phyloP scores from a whole-genome alignment of 1,140 invertebrate species.

The Antheraea mylitta region DNA sequence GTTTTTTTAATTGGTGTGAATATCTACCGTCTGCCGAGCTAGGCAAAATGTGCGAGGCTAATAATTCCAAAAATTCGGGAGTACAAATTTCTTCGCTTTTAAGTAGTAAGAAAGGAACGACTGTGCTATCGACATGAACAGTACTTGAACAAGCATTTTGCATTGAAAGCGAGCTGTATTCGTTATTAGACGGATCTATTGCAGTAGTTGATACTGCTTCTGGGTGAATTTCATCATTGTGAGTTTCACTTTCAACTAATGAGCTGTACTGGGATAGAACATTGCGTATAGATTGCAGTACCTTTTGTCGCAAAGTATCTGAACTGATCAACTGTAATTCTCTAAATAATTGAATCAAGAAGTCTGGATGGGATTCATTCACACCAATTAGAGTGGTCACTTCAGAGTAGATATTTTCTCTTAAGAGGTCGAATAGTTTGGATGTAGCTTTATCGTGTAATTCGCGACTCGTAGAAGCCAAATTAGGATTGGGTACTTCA shows the following conservation, averaged over 20 bases:
- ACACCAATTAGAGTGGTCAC: slow-evolving; percentile 84
- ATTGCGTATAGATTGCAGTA: slow-evolving; percentile 81
- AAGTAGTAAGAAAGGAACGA: slow-evolving; percentile 64
- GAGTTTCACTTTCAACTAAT: slow-evolving; percentile 40
- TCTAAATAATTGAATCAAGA: slow-evolving; percentile 82
- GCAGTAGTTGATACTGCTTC: slow-evolving; percentile 44
- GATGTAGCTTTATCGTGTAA: slow-evolving; percentile 75
- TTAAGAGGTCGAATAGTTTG: slow-evolving; percentile 82
- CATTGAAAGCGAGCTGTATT: slow-evolving; percentile 29
- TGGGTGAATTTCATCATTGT: slow-evolving; percentile 33
- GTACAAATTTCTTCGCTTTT: slow-evolving; percentile 68
- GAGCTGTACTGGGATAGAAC: slow-evolving; percentile 65
- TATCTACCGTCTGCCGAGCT: slow-evolving; percentile 39
- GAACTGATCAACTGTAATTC: slow-evolving; percentile 84
- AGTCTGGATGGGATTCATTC: slow-evolving; percentile 84
- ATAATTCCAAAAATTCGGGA: slow-evolving; percentile 56
- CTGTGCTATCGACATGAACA: slow-evolving; percentile 62
- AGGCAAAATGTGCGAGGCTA: slow-evolving; percentile 54
- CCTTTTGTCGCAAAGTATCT: slow-evolving; percentile 81
- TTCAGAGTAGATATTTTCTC: slow-evolving; percentile 85
- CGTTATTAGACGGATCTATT: slow-evolving; percentile 38
- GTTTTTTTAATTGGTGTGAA: slow-evolving; percentile 44
- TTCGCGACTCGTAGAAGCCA: slow-evolving; percentile 62
- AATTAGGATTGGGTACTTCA: slow-evolving; percentile 61
- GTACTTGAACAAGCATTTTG: slow-evolving; percentile 42